Evolutionary conservation across 1,140 invertebrate genomes (phyloP).

Genomic region (Arctopsyche grandis): DNA sequence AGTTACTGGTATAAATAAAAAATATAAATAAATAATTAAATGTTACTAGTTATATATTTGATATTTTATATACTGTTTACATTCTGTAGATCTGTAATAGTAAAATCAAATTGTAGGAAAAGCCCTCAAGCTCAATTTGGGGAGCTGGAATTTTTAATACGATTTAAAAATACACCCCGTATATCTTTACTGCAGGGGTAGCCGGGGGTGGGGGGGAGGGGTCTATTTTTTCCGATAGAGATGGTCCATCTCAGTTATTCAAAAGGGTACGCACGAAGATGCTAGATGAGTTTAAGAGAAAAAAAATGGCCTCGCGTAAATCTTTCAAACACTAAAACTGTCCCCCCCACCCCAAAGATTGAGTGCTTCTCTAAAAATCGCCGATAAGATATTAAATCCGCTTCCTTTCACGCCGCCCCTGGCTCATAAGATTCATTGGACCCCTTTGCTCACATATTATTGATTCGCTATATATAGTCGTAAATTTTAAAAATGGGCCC

Average conservation of each 20-base stretch:
- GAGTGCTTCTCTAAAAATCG: conserved; percentile 1
- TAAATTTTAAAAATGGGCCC: neutral
- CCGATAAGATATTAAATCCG: conserved; percentile 6
- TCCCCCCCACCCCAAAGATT: neutral
- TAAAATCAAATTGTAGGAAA: neutral
- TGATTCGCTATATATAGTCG: neutral
- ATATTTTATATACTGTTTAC: too few relatives aligned
- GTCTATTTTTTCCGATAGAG: neutral
- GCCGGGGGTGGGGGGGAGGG: neutral
- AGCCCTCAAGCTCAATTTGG: neutral
- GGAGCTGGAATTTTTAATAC: too few relatives aligned
- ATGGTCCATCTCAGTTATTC: too few relatives aligned
- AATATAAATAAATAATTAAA: too few relatives aligned
- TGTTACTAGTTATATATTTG: too few relatives aligned
- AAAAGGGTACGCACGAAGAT: too few relatives aligned
- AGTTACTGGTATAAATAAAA: too few relatives aligned
- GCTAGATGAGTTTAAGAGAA: neutral
- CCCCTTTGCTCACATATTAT: neutral
- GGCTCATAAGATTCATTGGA: conserved; percentile 3
- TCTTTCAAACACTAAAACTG: conserved; percentile 1
- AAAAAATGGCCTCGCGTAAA: conserved; percentile 3
- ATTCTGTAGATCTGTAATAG: too few relatives aligned
- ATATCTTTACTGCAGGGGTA: neutral
- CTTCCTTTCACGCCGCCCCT: neutral
- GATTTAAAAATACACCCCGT: too few relatives aligned